These are phyloP conservation scores for Polypterus senegalus DNA, from an alignment of 2,113 vertebrate genomes.

Conservation along the genomic window DNA sequence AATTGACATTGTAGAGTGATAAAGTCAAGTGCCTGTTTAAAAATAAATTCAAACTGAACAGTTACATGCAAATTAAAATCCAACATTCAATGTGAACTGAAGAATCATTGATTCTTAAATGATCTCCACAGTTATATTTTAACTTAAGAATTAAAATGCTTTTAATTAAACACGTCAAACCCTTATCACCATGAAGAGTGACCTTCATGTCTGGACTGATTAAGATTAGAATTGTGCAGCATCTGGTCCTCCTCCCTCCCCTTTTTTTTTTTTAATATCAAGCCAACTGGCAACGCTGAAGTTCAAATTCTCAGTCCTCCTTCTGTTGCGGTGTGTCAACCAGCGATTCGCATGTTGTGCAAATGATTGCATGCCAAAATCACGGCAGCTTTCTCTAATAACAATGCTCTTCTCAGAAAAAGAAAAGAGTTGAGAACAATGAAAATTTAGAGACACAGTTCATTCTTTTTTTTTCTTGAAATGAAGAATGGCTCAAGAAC, in stretches of 20 bases:
- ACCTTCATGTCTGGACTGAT: slow-evolving; percentile 46
- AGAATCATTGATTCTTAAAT: slow-evolving; percentile 8
- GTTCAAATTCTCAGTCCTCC: slow-evolving; percentile 39
- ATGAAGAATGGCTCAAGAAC: too few species aligned
- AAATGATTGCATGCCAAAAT: slow-evolving; percentile 12
- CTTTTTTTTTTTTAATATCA: slow-evolving; percentile 43
- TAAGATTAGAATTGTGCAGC: slow-evolving; percentile 48
- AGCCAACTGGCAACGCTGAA: slow-evolving; percentile 52
- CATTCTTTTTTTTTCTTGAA: too few species aligned
- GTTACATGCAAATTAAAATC: too few species aligned
- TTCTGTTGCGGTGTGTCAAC: slow-evolving; percentile 44
- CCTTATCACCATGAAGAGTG: slow-evolving; percentile 32
- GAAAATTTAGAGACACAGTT: too few species aligned
- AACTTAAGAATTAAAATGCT: slow-evolving; percentile 18
- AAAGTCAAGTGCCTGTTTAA: too few species aligned
- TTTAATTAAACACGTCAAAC: slow-evolving; percentile 29
- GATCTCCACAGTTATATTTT: slow-evolving; percentile 14
- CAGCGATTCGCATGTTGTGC: slow-evolving; percentile 37
- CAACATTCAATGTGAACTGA: too few species aligned
- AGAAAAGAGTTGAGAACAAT: too few species aligned
- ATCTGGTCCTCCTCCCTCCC: slow-evolving; percentile 30
- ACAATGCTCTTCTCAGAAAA: too few species aligned
- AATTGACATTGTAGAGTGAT: too few species aligned
- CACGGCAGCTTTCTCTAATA: too few species aligned
- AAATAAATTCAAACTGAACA: too few species aligned